phyloP scores from a whole-genome alignment of 2,797 vertebrate species.

The Cirrhinus molitorella region DNA sequence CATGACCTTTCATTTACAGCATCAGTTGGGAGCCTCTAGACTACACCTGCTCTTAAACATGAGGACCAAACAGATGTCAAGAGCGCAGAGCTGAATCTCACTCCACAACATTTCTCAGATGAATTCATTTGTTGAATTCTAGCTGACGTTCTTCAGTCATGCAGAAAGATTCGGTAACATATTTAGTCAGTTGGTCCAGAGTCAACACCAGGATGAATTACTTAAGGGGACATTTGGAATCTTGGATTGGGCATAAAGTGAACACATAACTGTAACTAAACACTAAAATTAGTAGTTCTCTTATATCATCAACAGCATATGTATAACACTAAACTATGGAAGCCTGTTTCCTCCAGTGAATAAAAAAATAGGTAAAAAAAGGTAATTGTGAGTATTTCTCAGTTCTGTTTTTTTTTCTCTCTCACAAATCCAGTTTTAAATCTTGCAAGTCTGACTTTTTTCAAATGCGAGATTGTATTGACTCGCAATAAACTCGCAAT shows the following conservation, averaged over 20 bases:
- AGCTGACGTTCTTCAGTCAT: not conserved
- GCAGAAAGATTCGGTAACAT: not conserved
- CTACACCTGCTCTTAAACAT: conserved; percentile 37
- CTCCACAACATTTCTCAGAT: not conserved
- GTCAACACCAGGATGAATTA: not conserved
- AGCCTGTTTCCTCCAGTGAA: not conserved
- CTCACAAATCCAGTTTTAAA: too few relatives aligned
- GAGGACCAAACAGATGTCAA: conserved; percentile 40
- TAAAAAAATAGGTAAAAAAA: not conserved
- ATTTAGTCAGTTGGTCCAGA: not conserved
- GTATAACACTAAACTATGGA: not conserved
- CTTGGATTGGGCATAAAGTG: not conserved
- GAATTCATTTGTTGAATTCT: conserved; percentile 2
- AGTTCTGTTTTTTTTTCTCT: too few relatives aligned
- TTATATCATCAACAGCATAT: not conserved
- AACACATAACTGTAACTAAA: not conserved
- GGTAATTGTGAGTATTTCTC: too few relatives aligned
- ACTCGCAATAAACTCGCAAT: too few relatives aligned
- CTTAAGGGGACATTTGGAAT: not conserved
- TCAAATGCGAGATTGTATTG: too few relatives aligned
- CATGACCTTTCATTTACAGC: conserved; percentile 47
- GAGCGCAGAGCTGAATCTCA: conserved; percentile 4
- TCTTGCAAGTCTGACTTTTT: too few relatives aligned
- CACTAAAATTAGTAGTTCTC: not conserved
- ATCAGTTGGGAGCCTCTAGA: conserved; percentile 14